These are phyloP conservation scores for Muscina levida DNA, from an alignment of 2,888 invertebrate species.

Conservation along the genomic window DNA sequence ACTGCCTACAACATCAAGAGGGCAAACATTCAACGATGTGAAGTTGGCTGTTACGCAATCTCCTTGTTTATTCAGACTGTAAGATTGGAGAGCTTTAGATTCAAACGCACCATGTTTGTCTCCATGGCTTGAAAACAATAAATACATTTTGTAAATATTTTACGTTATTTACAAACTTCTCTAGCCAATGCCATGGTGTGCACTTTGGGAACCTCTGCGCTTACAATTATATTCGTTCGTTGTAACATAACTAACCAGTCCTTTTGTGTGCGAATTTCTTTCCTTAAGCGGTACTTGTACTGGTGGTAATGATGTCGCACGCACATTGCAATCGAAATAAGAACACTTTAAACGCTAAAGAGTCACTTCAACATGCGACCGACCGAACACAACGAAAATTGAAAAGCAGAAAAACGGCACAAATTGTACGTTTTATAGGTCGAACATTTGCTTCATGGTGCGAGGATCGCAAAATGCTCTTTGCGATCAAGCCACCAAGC, in stretches of 20 bases:
- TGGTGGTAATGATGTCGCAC: conserved; percentile 61
- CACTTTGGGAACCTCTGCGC: conserved; percentile 15
- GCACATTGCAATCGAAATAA: conserved; percentile 43
- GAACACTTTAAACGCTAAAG: conserved; percentile 32
- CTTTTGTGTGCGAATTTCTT: conserved; percentile 43
- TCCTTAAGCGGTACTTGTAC: conserved; percentile 49
- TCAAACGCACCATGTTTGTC: too few relatives aligned
- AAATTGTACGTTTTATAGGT: conserved; percentile 60
- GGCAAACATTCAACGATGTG: too few relatives aligned
- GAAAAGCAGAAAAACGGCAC: conserved; percentile 50
- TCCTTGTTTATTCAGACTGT: too few relatives aligned
- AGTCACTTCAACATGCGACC: conserved; percentile 15
- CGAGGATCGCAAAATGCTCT: not conserved
- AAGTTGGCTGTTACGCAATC: too few relatives aligned
- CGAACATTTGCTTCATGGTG: conserved; percentile 52
- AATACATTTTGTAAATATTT: too few relatives aligned
- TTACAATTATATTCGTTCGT: conserved; percentile 5
- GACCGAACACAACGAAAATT: conserved; percentile 34
- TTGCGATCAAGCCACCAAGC: not conserved
- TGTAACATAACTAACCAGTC: conserved; percentile 38
- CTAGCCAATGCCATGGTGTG: too few relatives aligned
- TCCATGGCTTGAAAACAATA: too few relatives aligned
- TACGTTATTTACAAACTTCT: too few relatives aligned
- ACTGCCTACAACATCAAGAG: too few relatives aligned
- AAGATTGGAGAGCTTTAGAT: too few relatives aligned